phyloP scores from a whole-genome alignment of 2,113 vertebrate species.

The Lophius piscatorius region DNA sequence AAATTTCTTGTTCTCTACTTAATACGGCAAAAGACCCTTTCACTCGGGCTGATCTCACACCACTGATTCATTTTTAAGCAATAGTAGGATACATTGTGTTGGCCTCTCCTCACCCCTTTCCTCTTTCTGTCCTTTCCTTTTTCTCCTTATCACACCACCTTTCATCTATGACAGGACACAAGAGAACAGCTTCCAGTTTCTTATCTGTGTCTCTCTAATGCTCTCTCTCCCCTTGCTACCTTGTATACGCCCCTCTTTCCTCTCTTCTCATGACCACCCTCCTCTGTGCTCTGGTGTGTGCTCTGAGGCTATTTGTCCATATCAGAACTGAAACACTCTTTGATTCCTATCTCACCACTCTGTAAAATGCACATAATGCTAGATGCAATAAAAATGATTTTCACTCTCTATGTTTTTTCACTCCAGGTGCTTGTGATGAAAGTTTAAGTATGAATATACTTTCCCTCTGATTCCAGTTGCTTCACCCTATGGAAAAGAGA shows the following conservation, averaged over 20 bases:
- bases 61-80: constrained; percentile 29
- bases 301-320: constrained; percentile 60
- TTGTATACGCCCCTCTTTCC: neutral
- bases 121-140: constrained; percentile 47
- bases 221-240: neutral
- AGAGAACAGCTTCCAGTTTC: constrained; percentile 67
- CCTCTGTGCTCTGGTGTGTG: constrained; percentile 52
- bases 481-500: constrained; percentile 7
- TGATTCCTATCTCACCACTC: constrained; percentile 58
- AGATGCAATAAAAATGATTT: constrained; percentile 29
- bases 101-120: constrained; percentile 32
- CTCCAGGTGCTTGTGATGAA: constrained; percentile 16
- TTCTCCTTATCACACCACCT: constrained; percentile 52
- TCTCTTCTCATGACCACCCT: constrained; percentile 7
- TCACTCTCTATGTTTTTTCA: constrained; percentile 5
- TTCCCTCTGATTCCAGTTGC: constrained; percentile 26
- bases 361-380: constrained; percentile 48
- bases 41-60: constrained; percentile 34
- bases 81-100: constrained; percentile 39
- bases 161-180: constrained; percentile 66
- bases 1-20: constrained; percentile 29
- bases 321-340: constrained; percentile 64
- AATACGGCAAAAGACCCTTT: constrained; percentile 44
- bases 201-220: constrained; percentile 60
- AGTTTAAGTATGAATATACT: constrained; percentile 22